These are phyloP conservation scores for Venturia canescens DNA, from an alignment of 1,140 invertebrate species.

Conservation along the genomic window DNA sequence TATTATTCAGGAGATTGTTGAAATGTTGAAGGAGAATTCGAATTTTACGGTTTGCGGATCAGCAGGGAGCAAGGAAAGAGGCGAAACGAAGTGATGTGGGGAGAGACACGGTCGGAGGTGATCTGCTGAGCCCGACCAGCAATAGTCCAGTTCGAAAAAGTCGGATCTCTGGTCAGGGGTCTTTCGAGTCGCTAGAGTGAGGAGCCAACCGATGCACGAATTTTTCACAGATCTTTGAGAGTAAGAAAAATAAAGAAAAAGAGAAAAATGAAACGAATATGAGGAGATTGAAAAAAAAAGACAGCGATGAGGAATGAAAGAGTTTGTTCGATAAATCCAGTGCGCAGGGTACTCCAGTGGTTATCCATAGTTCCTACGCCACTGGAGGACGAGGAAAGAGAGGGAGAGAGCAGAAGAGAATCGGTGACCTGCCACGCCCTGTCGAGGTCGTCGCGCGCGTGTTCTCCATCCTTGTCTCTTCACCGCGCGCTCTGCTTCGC, in stretches of 20 bases:
- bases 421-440: constrained; percentile 75
- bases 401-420: constrained; percentile 53
- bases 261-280: background rate
- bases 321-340: constrained; percentile 20
- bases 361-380: constrained; percentile 38
- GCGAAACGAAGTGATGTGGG: constrained; percentile 24
- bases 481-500: background rate
- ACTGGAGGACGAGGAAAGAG: constrained; percentile 24
- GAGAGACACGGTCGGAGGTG: constrained; percentile 32
- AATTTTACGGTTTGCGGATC: no score
- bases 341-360: background rate
- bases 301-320: background rate
- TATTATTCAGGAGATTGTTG: background rate
- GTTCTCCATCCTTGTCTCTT: constrained; percentile 56
- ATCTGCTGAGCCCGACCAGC: constrained; percentile 1
- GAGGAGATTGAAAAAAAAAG: background rate
- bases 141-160: background rate
- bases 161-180: background rate
- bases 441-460: constrained; percentile 72
- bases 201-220: constrained; percentile 2
- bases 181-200: constrained; percentile 13
- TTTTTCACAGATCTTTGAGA: background rate
- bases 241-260: background rate
- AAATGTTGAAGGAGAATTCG: no score
- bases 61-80: background rate